Evolutionary conservation across 2,113 vertebrate genomes (phyloP), one percentile per base, ranked within the genome.

Genomic region (Acrocephalus arundinaceus): DNA sequence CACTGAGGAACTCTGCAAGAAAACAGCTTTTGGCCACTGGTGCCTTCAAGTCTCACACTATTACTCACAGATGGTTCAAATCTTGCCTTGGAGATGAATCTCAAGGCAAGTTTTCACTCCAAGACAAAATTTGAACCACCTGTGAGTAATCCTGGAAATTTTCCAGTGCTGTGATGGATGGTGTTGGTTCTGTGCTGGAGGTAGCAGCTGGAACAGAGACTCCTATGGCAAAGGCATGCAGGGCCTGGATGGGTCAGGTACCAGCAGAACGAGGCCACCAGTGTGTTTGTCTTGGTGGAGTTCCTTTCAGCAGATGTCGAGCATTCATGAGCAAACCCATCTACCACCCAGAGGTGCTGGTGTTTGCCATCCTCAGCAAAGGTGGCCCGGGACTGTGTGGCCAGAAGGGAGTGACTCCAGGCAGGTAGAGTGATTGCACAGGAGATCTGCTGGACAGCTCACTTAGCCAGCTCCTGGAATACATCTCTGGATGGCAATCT

Each of bases 101-200:
- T 76, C 41, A 55, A 55, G 79, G 27, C 87, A 55, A 76, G 63
- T 49, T 68, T 76, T 62, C 55, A 90, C 48, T 83, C 41, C 87
- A 83, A 83, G 63, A 83, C 25, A 83, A 62, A 70, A 83, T 83
- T 70, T 84, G 49, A 90, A 77, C 72, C 72, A 90, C 79, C 72
- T 89, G 55, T 89, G 71, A 83, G 71, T 68, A 76, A 83, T 70
- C 52, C 48, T 45, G 33, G 68, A 33, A 6, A 54, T 79, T 17
- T 63, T 76, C 43, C 74, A 58, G 37, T 6, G 41, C 39, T 4
- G 4, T 9, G 24, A 67, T n/a, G 70, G 54, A 57, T 77, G 55
- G 43, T 24, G 55, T 76, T 89, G 63, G 76, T 83, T 84, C 63
- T 62, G 65, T 70, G 48, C 28, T 75, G 67, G 48, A 89, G 43